Percentiles rank a stretch among this genome's conserved stretches.
Evolutionary conservation across 2,888 invertebrate genomes (phyloP).

Genomic region (Agonum fuliginosum): DNA sequence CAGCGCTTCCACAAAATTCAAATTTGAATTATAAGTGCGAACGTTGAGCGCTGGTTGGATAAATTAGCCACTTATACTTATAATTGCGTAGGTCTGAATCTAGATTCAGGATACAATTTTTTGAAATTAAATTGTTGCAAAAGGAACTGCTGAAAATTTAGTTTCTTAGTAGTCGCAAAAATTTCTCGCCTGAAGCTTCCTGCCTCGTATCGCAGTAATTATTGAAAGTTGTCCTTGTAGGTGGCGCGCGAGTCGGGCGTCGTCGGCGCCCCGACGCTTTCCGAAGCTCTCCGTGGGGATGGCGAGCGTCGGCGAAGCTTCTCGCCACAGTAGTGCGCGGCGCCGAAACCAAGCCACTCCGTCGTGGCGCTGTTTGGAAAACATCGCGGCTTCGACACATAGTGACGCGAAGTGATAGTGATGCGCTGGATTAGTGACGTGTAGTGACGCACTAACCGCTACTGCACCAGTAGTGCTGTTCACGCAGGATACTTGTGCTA

Average conservation of each 20-base stretch:
- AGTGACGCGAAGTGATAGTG: not conserved
- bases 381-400: not conserved
- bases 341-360: slow-evolving; percentile 65
- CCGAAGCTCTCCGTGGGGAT: slow-evolving; percentile 68
- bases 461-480: not conserved
- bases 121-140: too few species aligned
- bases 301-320: slow-evolving; percentile 65
- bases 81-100: too few species aligned
- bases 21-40: too few species aligned
- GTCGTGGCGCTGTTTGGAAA: slow-evolving; percentile 39
- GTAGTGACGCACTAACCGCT: not conserved
- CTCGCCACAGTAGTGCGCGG: slow-evolving; percentile 71
- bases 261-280: slow-evolving; percentile 61
- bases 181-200: too few species aligned
- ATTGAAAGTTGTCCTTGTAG: slow-evolving; percentile 48
- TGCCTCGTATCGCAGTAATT: slow-evolving; percentile 49
- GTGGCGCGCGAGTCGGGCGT: slow-evolving; percentile 46
- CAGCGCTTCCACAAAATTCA: too few species aligned
- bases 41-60: too few species aligned
- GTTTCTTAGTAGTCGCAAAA: too few species aligned
- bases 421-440: not conserved
- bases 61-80: too few species aligned
- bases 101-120: too few species aligned
- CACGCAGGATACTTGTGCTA: not conserved
- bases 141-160: too few species aligned